Conservation (phyloP, 35 echinoderm and acorn worm species). For the Holothuria glaberrima region DNA sequence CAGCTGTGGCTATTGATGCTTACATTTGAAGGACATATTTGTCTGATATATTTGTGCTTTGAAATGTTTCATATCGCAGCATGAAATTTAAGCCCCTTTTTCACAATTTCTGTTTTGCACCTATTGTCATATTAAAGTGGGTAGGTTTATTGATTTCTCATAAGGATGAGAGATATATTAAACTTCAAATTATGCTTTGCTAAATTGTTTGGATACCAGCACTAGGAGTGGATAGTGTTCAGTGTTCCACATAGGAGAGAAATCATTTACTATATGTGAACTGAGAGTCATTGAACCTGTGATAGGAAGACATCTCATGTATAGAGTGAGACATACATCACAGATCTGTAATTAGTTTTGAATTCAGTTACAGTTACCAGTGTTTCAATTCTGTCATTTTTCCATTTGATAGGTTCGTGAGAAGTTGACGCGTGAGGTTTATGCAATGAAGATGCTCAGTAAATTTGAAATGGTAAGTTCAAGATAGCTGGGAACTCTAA, state of each 20-base stretch:
- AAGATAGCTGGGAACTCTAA: not conserved
- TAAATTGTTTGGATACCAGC: no score
- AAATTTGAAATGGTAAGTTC: constrained; percentile 98
- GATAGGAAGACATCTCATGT: no score
- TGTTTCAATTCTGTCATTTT: constrained; percentile 6
- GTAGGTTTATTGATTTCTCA: no score
- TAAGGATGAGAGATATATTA: no score
- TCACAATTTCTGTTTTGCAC: no score
- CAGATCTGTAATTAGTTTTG: not conserved
- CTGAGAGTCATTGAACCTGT: not conserved
- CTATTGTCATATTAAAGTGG: no score
- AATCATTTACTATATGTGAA: not conserved
- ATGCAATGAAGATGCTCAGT: constrained; percentile 95
- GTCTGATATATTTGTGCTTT: no score
- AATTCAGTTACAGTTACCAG: not conserved
- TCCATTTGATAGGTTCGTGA: constrained; percentile 78
- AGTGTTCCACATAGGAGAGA: not conserved
- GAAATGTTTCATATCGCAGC: no score
- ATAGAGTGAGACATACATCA: not conserved
- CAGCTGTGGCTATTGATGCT: no score
- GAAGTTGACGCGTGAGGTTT: constrained; percentile 72
- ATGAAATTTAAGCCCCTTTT: no score
- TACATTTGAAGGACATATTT: no score
- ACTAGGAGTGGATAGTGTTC: not conserved
- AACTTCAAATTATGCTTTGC: no score